These are phyloP conservation scores for Tonatia bakeri DNA, from an alignment of 2,113 vertebrate genomes.

Conservation along the genomic window DNA sequence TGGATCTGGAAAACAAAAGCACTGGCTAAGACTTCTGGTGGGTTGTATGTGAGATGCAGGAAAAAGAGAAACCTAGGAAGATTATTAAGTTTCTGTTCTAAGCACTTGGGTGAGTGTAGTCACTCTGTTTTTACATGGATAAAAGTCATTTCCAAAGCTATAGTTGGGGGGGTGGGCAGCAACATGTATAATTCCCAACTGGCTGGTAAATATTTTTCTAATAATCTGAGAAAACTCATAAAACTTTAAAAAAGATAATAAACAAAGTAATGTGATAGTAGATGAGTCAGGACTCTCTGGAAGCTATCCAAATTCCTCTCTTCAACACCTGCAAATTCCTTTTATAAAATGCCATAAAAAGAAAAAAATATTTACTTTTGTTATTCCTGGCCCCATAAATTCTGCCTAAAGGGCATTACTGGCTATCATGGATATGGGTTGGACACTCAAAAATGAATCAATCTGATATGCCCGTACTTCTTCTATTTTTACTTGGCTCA, in stretches of 20 bases:
- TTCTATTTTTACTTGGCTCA: slow-evolving; percentile 59
- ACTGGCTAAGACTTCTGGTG: neutral
- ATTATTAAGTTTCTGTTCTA: neutral
- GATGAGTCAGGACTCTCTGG: slow-evolving; percentile 42
- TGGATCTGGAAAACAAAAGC: neutral
- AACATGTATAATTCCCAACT: neutral
- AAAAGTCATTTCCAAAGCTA: neutral
- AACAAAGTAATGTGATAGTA: slow-evolving; percentile 6
- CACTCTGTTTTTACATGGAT: neutral
- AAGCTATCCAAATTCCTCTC: slow-evolving; percentile 5
- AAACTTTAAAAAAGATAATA: slow-evolving; percentile 31
- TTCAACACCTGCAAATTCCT: slow-evolving; percentile 23
- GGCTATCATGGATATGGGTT: neutral
- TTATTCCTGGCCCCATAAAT: neutral
- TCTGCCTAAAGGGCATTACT: neutral
- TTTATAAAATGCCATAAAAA: slow-evolving; percentile 11
- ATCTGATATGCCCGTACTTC: neutral
- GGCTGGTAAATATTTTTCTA: neutral
- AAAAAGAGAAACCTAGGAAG: neutral
- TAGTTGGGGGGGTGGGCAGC: neutral
- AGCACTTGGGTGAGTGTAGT: neutral
- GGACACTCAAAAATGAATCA: neutral
- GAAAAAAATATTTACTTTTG: neutral
- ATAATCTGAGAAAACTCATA: neutral
- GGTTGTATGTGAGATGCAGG: neutral